phyloP scores from a whole-genome alignment of 2,888 invertebrate species.

The Diachrysia chrysitis region DNA sequence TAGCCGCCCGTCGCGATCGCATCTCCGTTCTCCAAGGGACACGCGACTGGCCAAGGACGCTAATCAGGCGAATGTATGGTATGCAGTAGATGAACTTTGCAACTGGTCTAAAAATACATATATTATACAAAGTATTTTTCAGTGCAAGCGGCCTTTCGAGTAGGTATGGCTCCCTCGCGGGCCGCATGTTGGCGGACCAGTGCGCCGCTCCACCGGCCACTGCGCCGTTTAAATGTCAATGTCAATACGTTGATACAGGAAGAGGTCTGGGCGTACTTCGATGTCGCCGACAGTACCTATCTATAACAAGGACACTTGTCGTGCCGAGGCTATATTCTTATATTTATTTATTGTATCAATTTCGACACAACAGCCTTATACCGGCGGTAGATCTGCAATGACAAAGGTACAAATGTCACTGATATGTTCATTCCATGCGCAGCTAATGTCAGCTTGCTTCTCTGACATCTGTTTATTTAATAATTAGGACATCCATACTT shows the following conservation, averaged over 20 bases:
- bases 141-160: constrained; percentile 65
- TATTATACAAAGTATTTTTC: constrained; percentile 55
- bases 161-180: constrained; percentile 57
- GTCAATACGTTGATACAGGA: constrained; percentile 79
- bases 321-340: constrained; percentile 56
- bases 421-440: constrained; percentile 16
- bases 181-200: constrained; percentile 65
- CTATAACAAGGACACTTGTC: constrained; percentile 74
- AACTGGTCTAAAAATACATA: constrained; percentile 67
- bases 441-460: constrained; percentile 34
- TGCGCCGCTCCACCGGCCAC: constrained; percentile 56
- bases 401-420: constrained; percentile 2
- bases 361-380: constrained; percentile 29
- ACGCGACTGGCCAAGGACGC: constrained; percentile 76
- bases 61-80: constrained; percentile 70
- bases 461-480: constrained; percentile 49
- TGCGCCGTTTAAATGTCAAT: constrained; percentile 82
- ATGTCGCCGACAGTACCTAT: constrained; percentile 67
- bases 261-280: constrained; percentile 74
- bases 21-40: constrained; percentile 76
- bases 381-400: neutral
- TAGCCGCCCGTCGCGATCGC: constrained; percentile 60
- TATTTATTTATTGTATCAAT: constrained; percentile 45
- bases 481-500: constrained; percentile 57
- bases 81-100: constrained; percentile 68